Base-by-base conservation (phyloP, 1,140 invertebrate species). In the Drosophila aff. region DNA sequence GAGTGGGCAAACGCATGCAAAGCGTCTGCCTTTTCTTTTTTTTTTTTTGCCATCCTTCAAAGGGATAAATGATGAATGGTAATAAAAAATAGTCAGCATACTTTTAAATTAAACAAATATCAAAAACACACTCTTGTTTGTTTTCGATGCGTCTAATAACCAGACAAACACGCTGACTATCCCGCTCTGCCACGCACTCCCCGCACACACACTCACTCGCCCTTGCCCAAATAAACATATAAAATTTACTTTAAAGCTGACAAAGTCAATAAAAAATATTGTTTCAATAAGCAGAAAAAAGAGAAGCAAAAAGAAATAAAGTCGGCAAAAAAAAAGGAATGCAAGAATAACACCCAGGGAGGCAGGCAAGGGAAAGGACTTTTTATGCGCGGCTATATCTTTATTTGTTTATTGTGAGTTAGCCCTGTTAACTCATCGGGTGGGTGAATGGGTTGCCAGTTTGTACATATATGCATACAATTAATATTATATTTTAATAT, bases 241-340 rank as follows among this genome's bases (percentile, higher is more conserved):
- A 72, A 85, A 90, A 90, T 90, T 91, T 90, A 90, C 85, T 90
- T 90, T 90, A 90, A 90, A 90, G 85, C 86, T 90, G 85, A 90
- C 85, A 90, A 90, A 90, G 86, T 90, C 85, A 90, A 90, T 90
- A 90, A 90, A 73, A 90, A 90, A 90, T 90, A 90, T 90, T 90
- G 79, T 90, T 91, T 90, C 82, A 90, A 91, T 85, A 91, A 91
- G 85, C 85, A 91, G 63, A 81, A 84, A 81, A 69, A 49, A 61
- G 50, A 75, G 28, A 40, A 36, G 41, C 67, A 61, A 66, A 66
- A 81, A 28, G 47, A 82, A 80, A 72, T 57, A 43, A 72, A 81
- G 80, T 71, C 80, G 47, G 84, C 81, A 67, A 74, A 78, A 46
- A 46, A 60, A 78, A 28, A 65, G 63, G 26, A 76, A 46, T 68